Evolutionary conservation across 1,140 invertebrate genomes (phyloP).

Genomic region (Drosophila takahashii): DNA sequence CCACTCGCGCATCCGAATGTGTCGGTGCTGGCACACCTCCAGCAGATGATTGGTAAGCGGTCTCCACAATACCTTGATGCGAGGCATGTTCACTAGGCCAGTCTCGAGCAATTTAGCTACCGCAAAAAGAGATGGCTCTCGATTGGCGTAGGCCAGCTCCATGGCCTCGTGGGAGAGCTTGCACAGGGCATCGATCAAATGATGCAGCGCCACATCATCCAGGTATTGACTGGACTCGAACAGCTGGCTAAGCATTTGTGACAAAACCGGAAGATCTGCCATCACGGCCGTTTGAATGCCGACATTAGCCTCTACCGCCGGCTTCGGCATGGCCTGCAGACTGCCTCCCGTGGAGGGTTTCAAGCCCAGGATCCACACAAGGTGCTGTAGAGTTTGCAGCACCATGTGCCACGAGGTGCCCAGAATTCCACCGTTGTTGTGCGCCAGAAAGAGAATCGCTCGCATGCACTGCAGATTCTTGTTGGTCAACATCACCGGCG

Average conservation of each 20-base stretch:
- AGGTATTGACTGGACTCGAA: conserved; percentile 98
- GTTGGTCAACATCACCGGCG: conserved; percentile 99
- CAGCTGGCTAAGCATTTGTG: conserved; percentile 95
- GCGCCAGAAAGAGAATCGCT: conserved; percentile 94
- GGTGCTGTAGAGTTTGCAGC: conserved; percentile 96
- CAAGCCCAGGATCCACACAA: conserved; percentile 98
- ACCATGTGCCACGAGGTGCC: conserved; percentile 98
- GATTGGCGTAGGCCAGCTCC: conserved; percentile 97
- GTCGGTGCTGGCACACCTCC: conserved; percentile 98
- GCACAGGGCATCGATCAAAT: conserved; percentile 98
- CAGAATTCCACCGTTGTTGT: conserved; percentile 96
- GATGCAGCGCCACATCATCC: conserved; percentile 97
- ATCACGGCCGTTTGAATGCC: conserved; percentile 98
- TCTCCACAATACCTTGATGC: conserved; percentile 97
- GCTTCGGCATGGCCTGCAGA: conserved; percentile 88
- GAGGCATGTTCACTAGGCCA: conserved; percentile 95
- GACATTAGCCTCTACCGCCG: conserved; percentile 92
- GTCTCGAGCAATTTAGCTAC: conserved; percentile 99
- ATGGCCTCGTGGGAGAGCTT: conserved; percentile 98
- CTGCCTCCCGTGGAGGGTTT: conserved; percentile 97
- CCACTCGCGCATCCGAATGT: conserved; percentile 98
- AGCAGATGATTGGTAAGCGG: conserved; percentile 98
- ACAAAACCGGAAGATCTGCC: conserved; percentile 97
- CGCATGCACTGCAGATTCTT: conserved; percentile 99
- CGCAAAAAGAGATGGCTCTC: conserved; percentile 98